These are phyloP conservation scores for Dryoscopus gambensis DNA, from an alignment of 2,113 vertebrate species.

Conservation along the genomic window DNA sequence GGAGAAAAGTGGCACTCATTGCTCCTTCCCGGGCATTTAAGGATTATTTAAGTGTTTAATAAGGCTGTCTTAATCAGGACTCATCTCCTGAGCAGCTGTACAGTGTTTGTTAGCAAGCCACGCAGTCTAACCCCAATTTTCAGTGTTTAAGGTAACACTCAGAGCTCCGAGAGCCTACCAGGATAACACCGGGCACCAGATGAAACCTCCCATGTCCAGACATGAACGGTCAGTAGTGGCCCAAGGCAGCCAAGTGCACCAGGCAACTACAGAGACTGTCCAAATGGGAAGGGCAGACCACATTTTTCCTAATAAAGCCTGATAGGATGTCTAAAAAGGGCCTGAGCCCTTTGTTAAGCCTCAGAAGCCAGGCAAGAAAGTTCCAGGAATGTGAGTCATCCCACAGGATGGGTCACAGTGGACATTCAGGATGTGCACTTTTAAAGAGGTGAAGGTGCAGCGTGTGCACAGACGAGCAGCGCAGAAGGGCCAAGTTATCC, in stretches of 20 bases:
- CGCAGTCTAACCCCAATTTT: fast-evolving
- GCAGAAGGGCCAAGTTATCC: not conserved
- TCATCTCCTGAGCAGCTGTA: not conserved
- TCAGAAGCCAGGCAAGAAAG: slow-evolving; percentile 40
- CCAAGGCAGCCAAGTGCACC: not conserved
- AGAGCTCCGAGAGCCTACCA: not conserved
- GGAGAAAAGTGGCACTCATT: not conserved
- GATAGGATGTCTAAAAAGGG: slow-evolving; percentile 39
- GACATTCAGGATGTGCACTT: slow-evolving; percentile 53
- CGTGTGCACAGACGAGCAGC: not conserved
- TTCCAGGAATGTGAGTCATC: slow-evolving; percentile 65
- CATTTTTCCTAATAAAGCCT: slow-evolving; percentile 58
- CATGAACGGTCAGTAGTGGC: fast-evolving
- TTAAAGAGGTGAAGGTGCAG: slow-evolving; percentile 62
- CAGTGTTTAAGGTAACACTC: not conserved
- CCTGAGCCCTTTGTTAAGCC: slow-evolving; percentile 35
- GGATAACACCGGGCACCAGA: not conserved
- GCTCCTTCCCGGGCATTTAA: not conserved
- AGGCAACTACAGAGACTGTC: not conserved
- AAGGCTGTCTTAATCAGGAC: not conserved
- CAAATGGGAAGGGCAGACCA: not conserved
- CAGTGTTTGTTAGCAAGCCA: not conserved
- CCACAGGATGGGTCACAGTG: slow-evolving; percentile 31
- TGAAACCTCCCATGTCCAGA: not conserved
- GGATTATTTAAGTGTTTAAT: not conserved